These are phyloP conservation scores for Drosophila kohkoa DNA, from an alignment of 1,140 invertebrate species.

Conservation along the genomic window DNA sequence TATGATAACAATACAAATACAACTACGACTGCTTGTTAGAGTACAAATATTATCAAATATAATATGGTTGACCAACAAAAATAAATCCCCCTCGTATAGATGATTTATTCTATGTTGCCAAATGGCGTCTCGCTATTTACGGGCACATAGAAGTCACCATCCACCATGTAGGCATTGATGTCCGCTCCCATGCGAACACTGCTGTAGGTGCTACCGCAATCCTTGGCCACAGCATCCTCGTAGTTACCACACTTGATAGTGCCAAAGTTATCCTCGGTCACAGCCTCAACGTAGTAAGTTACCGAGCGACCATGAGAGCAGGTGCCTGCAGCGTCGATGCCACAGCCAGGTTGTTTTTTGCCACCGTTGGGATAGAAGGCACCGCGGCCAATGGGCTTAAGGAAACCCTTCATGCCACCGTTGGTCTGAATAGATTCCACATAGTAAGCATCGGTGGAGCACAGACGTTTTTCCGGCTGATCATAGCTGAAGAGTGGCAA, in stretches of 20 bases:
- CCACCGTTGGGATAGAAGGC: conserved; percentile 87
- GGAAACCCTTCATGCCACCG: conserved; percentile 87
- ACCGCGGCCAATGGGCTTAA: conserved; percentile 84
- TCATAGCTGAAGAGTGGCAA: conserved; percentile 82
- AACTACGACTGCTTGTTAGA: background rate
- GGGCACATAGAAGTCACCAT: conserved; percentile 55
- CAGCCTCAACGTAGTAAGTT: conserved; percentile 67
- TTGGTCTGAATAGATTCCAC: conserved; percentile 91
- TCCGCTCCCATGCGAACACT: conserved; percentile 45
- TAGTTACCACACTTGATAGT: conserved; percentile 44
- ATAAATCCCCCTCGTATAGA: background rate
- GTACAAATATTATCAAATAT: conserved; percentile 10
- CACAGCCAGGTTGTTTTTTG: conserved; percentile 86
- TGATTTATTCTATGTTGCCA: conserved; percentile 30
- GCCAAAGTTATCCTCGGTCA: conserved; percentile 47
- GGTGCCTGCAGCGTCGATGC: conserved; percentile 65
- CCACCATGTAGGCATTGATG: conserved; percentile 25
- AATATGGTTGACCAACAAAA: background rate
- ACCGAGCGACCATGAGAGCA: conserved; percentile 79
- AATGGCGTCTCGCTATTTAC: conserved; percentile 38
- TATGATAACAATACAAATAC: conserved; percentile 16
- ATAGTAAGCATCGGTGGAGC: conserved; percentile 87
- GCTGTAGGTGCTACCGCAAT: conserved; percentile 56
- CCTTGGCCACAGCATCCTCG: conserved; percentile 35
- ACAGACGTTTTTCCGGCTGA: conserved; percentile 86